Conservation (phyloP, 92 coral and sea anemone genomes). For the Chrysogorgia sp. region DNA sequence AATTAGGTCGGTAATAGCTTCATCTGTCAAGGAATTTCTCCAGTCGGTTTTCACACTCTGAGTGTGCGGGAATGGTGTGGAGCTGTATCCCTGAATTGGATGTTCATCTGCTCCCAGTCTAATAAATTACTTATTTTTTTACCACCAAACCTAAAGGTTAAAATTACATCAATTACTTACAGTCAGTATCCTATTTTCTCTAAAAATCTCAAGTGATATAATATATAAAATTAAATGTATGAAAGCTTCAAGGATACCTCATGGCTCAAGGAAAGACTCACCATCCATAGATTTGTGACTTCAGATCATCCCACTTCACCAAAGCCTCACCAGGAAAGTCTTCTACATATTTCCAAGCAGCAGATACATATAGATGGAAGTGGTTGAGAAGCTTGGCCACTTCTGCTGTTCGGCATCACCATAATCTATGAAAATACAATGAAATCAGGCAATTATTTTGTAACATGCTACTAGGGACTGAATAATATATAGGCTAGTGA, state of each 20-base stretch:
- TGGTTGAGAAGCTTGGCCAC: constrained; percentile 33
- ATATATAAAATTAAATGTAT: constrained; percentile 13
- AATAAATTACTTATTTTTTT: constrained; percentile 23
- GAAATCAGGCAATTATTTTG: constrained; percentile 13
- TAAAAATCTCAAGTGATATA: too few relatives aligned
- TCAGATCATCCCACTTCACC: constrained; percentile 38
- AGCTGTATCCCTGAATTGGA: constrained; percentile 35
- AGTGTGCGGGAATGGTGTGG: too few relatives aligned
- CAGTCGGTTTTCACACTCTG: constrained; percentile 10
- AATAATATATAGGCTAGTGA: not conserved
- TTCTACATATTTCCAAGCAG: constrained; percentile 23
- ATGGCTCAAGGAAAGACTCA: constrained; percentile 6
- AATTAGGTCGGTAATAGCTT: constrained; percentile 27
- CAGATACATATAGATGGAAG: constrained; percentile 28
- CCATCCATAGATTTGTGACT: constrained; percentile 27
- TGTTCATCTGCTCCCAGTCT: constrained; percentile 29
- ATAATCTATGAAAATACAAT: constrained; percentile 21
- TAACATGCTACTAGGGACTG: not conserved
- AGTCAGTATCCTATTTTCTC: too few relatives aligned
- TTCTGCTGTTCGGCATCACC: too few relatives aligned
- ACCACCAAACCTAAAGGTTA: constrained; percentile 28
- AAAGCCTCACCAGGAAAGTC: constrained; percentile 28
- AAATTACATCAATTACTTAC: not conserved
- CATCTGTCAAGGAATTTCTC: constrained; percentile 30
- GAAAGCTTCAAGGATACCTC: not conserved